phyloP scores from a whole-genome alignment of 2,888 invertebrate species.

The Bugula neritina region DNA sequence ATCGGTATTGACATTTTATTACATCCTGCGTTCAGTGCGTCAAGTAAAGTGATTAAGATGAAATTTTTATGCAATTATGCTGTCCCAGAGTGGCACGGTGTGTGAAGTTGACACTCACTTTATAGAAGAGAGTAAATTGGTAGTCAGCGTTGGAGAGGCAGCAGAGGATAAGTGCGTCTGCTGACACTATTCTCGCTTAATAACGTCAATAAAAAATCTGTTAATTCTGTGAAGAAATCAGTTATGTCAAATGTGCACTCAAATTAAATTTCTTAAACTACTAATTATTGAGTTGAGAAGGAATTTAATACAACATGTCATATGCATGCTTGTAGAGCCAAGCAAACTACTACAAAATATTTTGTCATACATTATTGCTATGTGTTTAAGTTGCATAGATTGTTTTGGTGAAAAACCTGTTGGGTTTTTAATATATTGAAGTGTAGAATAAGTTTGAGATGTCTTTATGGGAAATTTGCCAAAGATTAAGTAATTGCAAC shows the following conservation, averaged over 20 bases:
- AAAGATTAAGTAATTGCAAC: no score
- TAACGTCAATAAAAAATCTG: not conserved
- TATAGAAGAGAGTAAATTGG: not conserved
- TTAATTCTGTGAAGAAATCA: not conserved
- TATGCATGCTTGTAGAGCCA: no score
- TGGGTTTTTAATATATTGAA: no score
- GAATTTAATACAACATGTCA: no score
- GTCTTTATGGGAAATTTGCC: no score
- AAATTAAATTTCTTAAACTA: not conserved
- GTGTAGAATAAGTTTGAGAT: no score
- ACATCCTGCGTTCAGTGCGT: not conserved
- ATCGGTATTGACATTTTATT: slow-evolving; percentile 24
- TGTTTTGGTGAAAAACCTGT: no score
- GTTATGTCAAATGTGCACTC: not conserved
- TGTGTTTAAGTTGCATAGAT: no score
- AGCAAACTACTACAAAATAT: no score
- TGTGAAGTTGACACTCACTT: slow-evolving; percentile 20
- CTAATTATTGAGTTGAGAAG: not conserved
- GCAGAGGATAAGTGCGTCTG: not conserved
- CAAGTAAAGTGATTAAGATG: slow-evolving; percentile 26
- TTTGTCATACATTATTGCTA: no score
- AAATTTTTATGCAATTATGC: slow-evolving; percentile 24
- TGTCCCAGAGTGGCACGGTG: slow-evolving; percentile 8
- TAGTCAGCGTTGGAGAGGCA: not conserved
- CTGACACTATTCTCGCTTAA: not conserved